Evolutionary conservation across 64 coral and sea anemone genomes (phyloP), one percentile per base, ranked within the genome.

Genomic region (Hydrozoanthus tunicans): DNA sequence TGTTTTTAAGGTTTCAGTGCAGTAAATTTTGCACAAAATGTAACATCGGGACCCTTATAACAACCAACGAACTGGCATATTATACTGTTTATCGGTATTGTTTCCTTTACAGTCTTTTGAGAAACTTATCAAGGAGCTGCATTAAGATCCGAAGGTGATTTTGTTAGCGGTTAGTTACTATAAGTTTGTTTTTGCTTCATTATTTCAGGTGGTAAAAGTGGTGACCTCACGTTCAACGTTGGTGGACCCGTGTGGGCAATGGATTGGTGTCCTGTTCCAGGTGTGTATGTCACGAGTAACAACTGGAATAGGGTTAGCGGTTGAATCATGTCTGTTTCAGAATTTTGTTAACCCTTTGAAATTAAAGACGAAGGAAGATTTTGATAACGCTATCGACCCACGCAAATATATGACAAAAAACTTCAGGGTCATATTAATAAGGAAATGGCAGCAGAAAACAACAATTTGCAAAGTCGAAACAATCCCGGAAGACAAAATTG

Each of bases 221-320:
- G 91, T 0, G 94, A 93, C 58, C 89, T 95, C 17, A 98, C 94
- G 5, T 98, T 98, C 54, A 93, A 98, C 79, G 84, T 91, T 64
- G 96, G 96, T 53, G 96, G 96, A 53, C 91, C 96, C 7, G 85
- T 98, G 6, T 98, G 96, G 96, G 94, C 92, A 6, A 75, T 98
- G 83, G 88, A 90, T 51, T 98, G 96, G 96, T 95, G 94, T 64
- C 96, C 96, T 14, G 75, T 93, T n/a, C 94, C 96, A 25, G 96
- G 96, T 95, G 91, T 70, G 64, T 83, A 63, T 79, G 52, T 79
- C 7, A 27, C 26, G 57, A 9, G 15, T 60, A 56, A 20, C 20
- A 20, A 20, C 32, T 43, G 32, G 32, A 43, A 43, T 43, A 43
- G 32, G 32, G 32, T 43, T 43, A 43, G 32, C 32, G 32, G 32